A percentile compares a stretch with the other conserved stretches of the same genome.
phyloP scores from a whole-genome alignment of 1,140 invertebrate genomes.

The Andricus grossulariae region DNA sequence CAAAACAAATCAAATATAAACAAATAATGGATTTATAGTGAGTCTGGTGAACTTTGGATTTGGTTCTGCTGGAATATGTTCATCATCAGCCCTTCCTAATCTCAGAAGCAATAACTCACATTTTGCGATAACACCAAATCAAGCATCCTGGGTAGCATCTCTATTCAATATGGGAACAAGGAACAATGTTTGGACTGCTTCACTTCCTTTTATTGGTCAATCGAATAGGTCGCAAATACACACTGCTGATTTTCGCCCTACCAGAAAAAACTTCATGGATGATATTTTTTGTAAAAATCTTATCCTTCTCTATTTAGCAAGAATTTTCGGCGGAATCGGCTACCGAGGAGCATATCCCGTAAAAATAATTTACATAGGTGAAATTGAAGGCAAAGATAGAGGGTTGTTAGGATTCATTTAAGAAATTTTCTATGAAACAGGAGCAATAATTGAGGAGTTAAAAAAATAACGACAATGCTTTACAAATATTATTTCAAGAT shows the following conservation, averaged over 20 bases:
- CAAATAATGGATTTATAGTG: constrained; percentile 50
- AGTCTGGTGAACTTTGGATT: constrained; percentile 63
- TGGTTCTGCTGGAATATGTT: constrained; percentile 64
- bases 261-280: constrained; percentile 63
- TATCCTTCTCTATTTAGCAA: constrained; percentile 58
- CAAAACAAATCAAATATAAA: no score
- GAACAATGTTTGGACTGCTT: constrained; percentile 59
- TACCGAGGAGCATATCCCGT: constrained; percentile 75
- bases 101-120: constrained; percentile 49
- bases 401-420: constrained; percentile 75
- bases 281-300: constrained; percentile 59
- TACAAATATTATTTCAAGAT: constrained; percentile 76
- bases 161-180: constrained; percentile 63
- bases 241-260: constrained; percentile 60
- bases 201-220: constrained; percentile 59
- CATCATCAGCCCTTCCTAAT: constrained; percentile 65
- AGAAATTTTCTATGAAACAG: constrained; percentile 76
- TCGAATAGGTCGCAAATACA: constrained; percentile 63
- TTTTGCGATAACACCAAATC: constrained; percentile 55
- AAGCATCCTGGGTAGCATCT: constrained; percentile 67
- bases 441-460: constrained; percentile 77
- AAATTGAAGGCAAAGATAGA: constrained; percentile 76
- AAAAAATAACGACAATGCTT: constrained; percentile 75
- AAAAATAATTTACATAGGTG: constrained; percentile 77
- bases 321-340: constrained; percentile 72